Percentiles rank a stretch among this genome's conserved stretches.
Conservation (phyloP, 2,113 vertebrate genomes). For the Lagopus muta region DNA sequence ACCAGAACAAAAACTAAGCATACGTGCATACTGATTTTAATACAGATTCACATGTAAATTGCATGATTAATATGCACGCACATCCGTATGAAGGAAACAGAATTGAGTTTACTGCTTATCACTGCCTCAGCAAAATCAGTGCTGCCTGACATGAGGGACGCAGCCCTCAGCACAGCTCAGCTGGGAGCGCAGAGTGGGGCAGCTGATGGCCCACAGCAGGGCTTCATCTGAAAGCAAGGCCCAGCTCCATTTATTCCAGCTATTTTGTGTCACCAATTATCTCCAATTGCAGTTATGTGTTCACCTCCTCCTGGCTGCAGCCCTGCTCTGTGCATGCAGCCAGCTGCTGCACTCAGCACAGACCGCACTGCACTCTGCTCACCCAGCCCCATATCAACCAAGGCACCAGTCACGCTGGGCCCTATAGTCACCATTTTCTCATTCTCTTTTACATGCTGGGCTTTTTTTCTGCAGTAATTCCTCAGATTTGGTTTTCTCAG, state of each 20-base stretch:
- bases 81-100: not conserved
- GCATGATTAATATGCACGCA: too few relatives aligned
- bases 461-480: not conserved
- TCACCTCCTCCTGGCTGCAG: not conserved
- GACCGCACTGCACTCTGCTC: too few relatives aligned
- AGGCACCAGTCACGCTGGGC: not conserved
- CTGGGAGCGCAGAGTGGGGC: not conserved
- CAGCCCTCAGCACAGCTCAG: not conserved
- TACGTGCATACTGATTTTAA: not conserved
- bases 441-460: not conserved
- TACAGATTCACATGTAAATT: not conserved
- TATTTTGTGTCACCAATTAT: not conserved
- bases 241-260: not conserved
- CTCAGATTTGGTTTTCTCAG: not conserved
- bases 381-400: too few relatives aligned
- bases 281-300: not conserved
- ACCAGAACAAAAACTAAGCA: not conserved
- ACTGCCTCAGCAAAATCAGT: not conserved
- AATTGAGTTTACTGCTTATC: not conserved
- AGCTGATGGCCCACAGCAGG: not conserved
- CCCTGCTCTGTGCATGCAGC: not conserved
- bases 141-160: rapidly evolving
- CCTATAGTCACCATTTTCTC: not conserved
- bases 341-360: too few relatives aligned
- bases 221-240: not conserved